Evolutionary conservation across 2,113 vertebrate species (phyloP), one percentile per base, ranked within the genome.

Genomic region (Kryptolebias marmoratus): DNA sequence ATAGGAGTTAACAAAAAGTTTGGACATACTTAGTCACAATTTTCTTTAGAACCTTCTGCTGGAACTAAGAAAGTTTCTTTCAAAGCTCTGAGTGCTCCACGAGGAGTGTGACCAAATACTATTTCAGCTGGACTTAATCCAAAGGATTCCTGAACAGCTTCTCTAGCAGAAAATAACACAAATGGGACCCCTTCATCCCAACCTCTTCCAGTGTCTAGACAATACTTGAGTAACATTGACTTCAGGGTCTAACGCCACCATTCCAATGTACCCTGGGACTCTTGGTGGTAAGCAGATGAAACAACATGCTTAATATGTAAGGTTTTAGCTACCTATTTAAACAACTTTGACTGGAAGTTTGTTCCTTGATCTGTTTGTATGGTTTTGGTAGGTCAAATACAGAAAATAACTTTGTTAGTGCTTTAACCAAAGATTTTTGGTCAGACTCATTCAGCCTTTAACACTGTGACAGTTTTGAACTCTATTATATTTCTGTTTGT

Each of bases 371-470:
- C 65, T 2, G 49, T 68, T 30, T 79, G 70, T 6, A 73, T 15
- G 1, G 58, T 18, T 66, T 71, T 0, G 72, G 73, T 1, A 71
- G 42, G 5, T 22, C 68, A 36, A 64, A 72, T 2, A 18, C 48
- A 6, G 75, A 66, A 18, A 82, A 78, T 14, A 78, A 78, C 15
- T 69, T 77, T 0, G 73, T 10, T 4, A 70, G 27, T 3, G 65
- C 69, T 5, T 45, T 69, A 0, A 54, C 15, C 3, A 82, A 14
- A 4, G n/a, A 10, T 3, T 32, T 57, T 13, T 22, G 22, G 22
- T 22, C 22, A 22, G 22, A 22, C 22, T 22, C 22, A 22, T 22
- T 22, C 22, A 22, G 22, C 22, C 22, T 22, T 22, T 22, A 22
- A 22, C 22, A 22, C 22, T 22, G 22, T 22, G 22, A 22, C 22